These are phyloP conservation scores for Megamerina dolium DNA, from an alignment of 2,888 invertebrate species.

Conservation along the genomic window DNA sequence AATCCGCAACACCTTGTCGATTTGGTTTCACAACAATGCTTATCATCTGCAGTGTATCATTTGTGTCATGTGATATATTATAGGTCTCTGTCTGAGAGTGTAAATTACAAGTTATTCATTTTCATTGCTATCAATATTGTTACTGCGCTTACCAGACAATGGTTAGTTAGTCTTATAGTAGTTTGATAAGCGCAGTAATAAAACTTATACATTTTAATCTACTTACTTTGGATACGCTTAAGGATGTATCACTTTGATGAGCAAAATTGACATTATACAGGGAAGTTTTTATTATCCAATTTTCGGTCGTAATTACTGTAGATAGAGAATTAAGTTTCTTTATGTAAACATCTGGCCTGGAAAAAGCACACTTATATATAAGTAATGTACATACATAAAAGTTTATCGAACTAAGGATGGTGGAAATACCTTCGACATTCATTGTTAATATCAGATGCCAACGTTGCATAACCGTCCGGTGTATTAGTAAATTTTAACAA, in stretches of 20 bases:
- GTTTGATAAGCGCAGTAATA: too few species aligned
- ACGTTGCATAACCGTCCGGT: slow-evolving; percentile 49
- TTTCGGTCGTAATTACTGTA: slow-evolving; percentile 71
- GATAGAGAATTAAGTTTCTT: slow-evolving; percentile 63
- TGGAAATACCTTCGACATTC: slow-evolving; percentile 36
- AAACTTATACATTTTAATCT: not conserved
- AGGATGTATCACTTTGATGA: slow-evolving; percentile 71
- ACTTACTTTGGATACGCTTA: slow-evolving; percentile 63
- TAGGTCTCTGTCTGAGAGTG: slow-evolving; percentile 60
- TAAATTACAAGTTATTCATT: too few species aligned
- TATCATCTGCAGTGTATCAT: slow-evolving; percentile 71
- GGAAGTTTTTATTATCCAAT: slow-evolving; percentile 80
- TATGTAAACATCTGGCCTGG: slow-evolving; percentile 66
- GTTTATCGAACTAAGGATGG: too few species aligned
- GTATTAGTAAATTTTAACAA: slow-evolving; percentile 61
- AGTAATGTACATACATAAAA: too few species aligned
- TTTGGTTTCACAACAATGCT: slow-evolving; percentile 70
- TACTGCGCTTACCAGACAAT: too few species aligned
- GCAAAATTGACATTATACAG: slow-evolving; percentile 68
- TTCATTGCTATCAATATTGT: too few species aligned
- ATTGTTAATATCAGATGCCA: slow-evolving; percentile 36
- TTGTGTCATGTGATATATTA: slow-evolving; percentile 60
- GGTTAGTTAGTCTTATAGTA: too few species aligned
- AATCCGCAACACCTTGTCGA: slow-evolving; percentile 55
- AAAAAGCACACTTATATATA: slow-evolving; percentile 33